These are phyloP conservation scores for Brenthis daphne DNA, from an alignment of 2,888 invertebrate species.

Conservation along the genomic window DNA sequence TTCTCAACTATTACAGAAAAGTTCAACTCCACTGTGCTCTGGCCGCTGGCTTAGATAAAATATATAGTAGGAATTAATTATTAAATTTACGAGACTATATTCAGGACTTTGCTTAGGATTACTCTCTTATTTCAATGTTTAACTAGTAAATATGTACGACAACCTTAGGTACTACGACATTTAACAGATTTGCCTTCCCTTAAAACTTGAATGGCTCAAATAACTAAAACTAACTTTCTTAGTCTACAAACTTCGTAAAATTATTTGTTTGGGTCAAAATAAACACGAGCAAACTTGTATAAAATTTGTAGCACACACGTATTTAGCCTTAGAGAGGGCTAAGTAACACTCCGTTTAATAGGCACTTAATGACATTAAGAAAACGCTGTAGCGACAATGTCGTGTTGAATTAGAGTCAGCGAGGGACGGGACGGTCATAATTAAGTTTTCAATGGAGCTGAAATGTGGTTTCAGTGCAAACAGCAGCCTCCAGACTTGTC, in stretches of 20 bases:
- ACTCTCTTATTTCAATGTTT: too few relatives aligned
- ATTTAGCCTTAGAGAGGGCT: constrained; percentile 46
- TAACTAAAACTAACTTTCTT: constrained; percentile 20
- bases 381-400: constrained; percentile 47
- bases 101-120: too few relatives aligned
- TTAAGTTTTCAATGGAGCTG: constrained; percentile 68
- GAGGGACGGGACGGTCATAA: constrained; percentile 53
- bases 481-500: constrained; percentile 52
- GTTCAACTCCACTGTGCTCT: too few relatives aligned
- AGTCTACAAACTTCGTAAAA: constrained; percentile 2
- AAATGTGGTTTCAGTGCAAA: constrained; percentile 65
- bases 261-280: constrained; percentile 30
- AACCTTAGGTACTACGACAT: constrained; percentile 13
- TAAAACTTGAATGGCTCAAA: constrained; percentile 9
- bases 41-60: too few relatives aligned
- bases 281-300: constrained; percentile 20
- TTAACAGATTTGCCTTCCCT: constrained; percentile 12
- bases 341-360: constrained; percentile 52
- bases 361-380: constrained; percentile 56
- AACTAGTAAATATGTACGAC: too few relatives aligned
- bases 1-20: too few relatives aligned
- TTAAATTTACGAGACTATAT: too few relatives aligned
- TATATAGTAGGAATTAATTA: too few relatives aligned
- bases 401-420: constrained; percentile 46
- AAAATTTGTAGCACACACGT: constrained; percentile 40